Evolutionary conservation across 2,113 vertebrate species (phyloP).

Genomic region (Cyanistes caeruleus): DNA sequence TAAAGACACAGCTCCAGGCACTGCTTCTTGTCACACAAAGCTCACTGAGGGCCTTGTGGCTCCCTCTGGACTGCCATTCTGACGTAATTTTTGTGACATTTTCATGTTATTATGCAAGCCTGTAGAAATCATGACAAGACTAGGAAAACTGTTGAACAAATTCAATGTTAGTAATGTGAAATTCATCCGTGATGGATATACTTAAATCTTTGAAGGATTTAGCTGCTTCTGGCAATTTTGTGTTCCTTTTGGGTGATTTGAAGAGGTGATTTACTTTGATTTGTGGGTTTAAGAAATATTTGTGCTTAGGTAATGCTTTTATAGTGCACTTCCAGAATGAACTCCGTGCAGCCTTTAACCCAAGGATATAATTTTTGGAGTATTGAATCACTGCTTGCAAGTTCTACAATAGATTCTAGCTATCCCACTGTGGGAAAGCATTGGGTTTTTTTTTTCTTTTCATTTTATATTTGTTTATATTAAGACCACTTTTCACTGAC

Average conservation of each 20-base stretch:
- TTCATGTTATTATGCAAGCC: background rate
- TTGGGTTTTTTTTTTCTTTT: background rate
- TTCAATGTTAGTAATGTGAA: background rate
- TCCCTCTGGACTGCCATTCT: background rate
- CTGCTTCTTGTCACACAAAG: background rate
- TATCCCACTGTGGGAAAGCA: background rate
- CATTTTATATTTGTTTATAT: conserved; percentile 18
- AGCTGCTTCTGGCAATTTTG: background rate
- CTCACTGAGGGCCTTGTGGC: background rate
- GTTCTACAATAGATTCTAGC: background rate
- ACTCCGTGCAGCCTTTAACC: background rate
- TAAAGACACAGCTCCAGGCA: background rate
- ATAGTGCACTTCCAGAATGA: background rate
- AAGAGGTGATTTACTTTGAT: background rate
- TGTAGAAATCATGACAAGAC: background rate
- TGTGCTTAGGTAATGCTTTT: background rate
- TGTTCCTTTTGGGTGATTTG: background rate
- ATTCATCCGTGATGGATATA: background rate
- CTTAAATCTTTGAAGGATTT: background rate
- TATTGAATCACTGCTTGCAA: background rate
- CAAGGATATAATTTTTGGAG: background rate
- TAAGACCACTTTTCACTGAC: background rate
- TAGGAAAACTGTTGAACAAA: background rate
- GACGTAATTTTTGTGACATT: background rate
- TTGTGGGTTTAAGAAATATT: background rate